Base-by-base conservation (phyloP, 1,140 invertebrate species). In the Apis laboriosa region DNA sequence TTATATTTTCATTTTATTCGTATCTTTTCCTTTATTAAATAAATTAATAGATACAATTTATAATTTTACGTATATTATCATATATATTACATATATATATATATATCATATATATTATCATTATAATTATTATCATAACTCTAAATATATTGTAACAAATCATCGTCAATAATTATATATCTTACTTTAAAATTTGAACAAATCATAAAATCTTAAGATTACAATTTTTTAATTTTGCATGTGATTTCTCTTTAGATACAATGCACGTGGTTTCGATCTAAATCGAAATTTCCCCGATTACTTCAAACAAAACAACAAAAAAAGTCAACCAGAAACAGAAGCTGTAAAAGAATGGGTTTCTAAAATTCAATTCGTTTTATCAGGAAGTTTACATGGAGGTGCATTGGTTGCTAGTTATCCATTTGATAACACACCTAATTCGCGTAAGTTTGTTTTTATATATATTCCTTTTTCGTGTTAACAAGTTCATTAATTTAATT, bases 281-380 rank as follows among this genome's bases (percentile, higher is more conserved):
- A 99, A 99, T 94, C 96, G 98, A 71, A 98, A 98, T 93, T 99
- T 98, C 94, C 98, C 98, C 0, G 98, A 99, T 94, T 98, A 97
- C 92, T 98, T 98, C 94, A 98, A 97, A 90, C 96, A 97, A 89
- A 98, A 98, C 93, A 97, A 97, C 84, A 97, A 97, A 88, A 95
- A 96, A 43, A 95, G 96, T 7, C 98, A 98, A 92, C 97, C 98
- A 7, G 99, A 99, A 94, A 99, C 98, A 0, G 97, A 97, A 88
- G 98, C 98, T 2, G 97, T 99, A 3, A 99, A 99, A 93, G 96
- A 98, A 89, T 99, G 98, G 98, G 96, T 98, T 55, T 97, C 97
- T 61, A 97, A 98, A 92, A 98, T 98, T 83, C 97, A 98, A 93
- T 99, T 99, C 90, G 97, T 98, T 21, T 93, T 99, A 7, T 98